Percentiles rank a stretch among this genome's conserved stretches.
Conservation (phyloP, 1,140 invertebrate species). For the Drosophila leontia region DNA sequence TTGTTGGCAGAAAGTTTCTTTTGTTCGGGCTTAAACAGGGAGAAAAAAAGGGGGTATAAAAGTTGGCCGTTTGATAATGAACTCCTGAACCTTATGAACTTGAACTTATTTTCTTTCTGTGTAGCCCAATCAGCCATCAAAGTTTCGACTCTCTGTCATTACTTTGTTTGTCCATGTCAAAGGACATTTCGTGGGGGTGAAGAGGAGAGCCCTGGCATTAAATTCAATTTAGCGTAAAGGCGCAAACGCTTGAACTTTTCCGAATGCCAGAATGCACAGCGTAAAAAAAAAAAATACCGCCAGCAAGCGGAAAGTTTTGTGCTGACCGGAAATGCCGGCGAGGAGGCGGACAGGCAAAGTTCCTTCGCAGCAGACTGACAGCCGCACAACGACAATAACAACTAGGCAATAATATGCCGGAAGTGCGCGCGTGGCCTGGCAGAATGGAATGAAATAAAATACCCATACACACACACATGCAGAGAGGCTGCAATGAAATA, state of each 20-base stretch:
- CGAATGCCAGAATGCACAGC: conserved; percentile 38
- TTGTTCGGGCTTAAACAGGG: conserved; percentile 1
- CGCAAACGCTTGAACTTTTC: conserved; percentile 74
- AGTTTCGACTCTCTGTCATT: conserved; percentile 44
- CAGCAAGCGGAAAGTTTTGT: conserved; percentile 53
- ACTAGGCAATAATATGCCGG: conserved; percentile 73
- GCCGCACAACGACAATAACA: conserved; percentile 36
- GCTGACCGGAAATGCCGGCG: conserved; percentile 75
- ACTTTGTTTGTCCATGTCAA: conserved; percentile 49
- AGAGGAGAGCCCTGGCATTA: conserved; percentile 49
- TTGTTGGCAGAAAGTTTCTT: conserved; percentile 18
- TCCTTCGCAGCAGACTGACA: conserved; percentile 49
- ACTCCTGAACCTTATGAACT: background rate
- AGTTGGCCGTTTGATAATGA: background rate
- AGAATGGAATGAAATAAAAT: conserved; percentile 65
- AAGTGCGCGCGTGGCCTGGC: conserved; percentile 70
- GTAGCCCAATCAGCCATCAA: conserved; percentile 38
- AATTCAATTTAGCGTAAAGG: conserved; percentile 82
- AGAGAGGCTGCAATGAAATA: conserved; percentile 48
- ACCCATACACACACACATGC: conserved; percentile 11
- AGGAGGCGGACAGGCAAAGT: conserved; percentile 54
- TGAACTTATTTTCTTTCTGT: conserved; percentile 10
- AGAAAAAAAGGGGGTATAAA: background rate
- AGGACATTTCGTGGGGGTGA: conserved; percentile 48
- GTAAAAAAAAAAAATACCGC: conserved; percentile 12